These are phyloP conservation scores for Phataginus tetradactyla DNA, from an alignment of 2,797 vertebrate genomes.

Conservation along the genomic window DNA sequence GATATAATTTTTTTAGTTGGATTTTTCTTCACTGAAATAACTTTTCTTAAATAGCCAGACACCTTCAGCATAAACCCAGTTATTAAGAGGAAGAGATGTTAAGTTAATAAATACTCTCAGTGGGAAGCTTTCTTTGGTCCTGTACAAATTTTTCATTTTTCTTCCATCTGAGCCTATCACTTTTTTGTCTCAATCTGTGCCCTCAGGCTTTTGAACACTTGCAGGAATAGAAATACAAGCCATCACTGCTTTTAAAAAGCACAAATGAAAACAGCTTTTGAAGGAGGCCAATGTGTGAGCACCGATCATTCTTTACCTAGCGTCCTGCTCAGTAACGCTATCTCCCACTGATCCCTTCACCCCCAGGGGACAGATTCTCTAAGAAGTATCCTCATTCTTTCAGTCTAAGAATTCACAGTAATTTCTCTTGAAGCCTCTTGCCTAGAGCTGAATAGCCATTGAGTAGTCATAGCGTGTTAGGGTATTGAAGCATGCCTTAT, in stretches of 20 bases:
- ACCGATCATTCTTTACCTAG: conserved; percentile 75
- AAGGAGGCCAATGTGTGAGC: conserved; percentile 69
- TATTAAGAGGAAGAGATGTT: neutral
- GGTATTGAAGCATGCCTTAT: conserved; percentile 37
- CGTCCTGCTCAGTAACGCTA: conserved; percentile 58
- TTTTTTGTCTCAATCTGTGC: conserved; percentile 59
- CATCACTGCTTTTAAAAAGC: conserved; percentile 67
- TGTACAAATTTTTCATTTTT: conserved; percentile 61
- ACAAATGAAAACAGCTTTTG: conserved; percentile 74
- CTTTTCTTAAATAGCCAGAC: neutral
- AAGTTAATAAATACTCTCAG: conserved; percentile 42
- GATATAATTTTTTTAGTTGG: neutral
- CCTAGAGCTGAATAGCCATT: conserved; percentile 75
- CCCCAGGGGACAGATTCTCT: conserved; percentile 77
- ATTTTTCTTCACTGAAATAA: conserved; percentile 21
- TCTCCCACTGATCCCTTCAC: conserved; percentile 74
- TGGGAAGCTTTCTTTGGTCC: conserved; percentile 42
- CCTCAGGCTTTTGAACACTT: conserved; percentile 64
- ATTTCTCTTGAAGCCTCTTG: conserved; percentile 69
- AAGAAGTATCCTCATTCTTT: conserved; percentile 75
- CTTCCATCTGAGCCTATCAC: conserved; percentile 46
- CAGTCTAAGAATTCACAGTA: conserved; percentile 56
- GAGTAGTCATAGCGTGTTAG: neutral
- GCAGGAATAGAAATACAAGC: conserved; percentile 65
- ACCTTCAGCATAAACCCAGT: conserved; percentile 4